Evolutionary conservation across 2,888 invertebrate species (phyloP).

Genomic region (Fragum fragum): DNA sequence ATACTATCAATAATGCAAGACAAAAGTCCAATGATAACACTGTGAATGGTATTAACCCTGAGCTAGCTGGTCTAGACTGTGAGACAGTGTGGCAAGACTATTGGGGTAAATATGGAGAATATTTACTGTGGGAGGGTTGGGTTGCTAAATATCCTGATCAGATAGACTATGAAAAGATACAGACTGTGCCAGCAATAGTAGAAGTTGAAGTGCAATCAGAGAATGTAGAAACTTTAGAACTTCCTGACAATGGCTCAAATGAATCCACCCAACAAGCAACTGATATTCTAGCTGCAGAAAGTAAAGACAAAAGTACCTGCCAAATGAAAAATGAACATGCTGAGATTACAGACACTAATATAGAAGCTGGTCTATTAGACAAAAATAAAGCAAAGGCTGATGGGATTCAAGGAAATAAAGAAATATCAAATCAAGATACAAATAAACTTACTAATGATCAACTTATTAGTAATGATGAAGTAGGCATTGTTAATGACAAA

Average conservation of each 20-base stretch:
- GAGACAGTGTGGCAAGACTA: constrained; percentile 78
- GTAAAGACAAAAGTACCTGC: background rate
- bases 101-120: constrained; percentile 83
- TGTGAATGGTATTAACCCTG: constrained; percentile 38
- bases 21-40: background rate
- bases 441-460: too few relatives aligned
- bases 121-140: constrained; percentile 83
- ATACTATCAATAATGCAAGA: background rate
- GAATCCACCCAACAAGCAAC: background rate
- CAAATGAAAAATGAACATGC: too few relatives aligned
- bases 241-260: background rate
- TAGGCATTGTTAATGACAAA: too few relatives aligned
- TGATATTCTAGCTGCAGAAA: background rate
- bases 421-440: too few relatives aligned
- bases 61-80: constrained; percentile 59
- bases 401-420: too few relatives aligned
- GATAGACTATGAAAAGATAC: constrained; percentile 70
- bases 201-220: constrained; percentile 74
- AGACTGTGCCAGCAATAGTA: constrained; percentile 71
- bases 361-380: too few relatives aligned
- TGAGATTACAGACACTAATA: background rate
- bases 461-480: too few relatives aligned
- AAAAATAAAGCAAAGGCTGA: too few relatives aligned
- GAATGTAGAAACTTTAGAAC: background rate
- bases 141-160: constrained; percentile 83